Evolutionary conservation across 2,888 invertebrate species (phyloP), one percentile per base, ranked within the genome.

Genomic region (Agrotis clavis): DNA sequence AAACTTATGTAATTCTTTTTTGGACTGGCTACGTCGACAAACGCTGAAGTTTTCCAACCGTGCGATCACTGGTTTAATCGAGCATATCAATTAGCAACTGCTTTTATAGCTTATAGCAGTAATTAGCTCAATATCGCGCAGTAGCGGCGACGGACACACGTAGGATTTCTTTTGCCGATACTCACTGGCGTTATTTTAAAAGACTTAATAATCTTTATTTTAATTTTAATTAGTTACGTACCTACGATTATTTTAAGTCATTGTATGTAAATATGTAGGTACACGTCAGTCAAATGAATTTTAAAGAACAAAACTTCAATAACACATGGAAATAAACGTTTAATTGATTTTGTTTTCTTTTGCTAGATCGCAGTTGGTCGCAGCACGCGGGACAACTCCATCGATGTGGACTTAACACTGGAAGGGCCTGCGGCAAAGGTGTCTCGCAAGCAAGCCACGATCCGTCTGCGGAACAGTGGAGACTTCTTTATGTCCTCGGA

Each of bases 361-460:
- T 74, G 68, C 54, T 79, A 98, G 98, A 99, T 99, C 64, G 99
- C 99, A 0, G 97, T 99, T 56, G 99, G 99, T 0, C 97, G 99
- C 74, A 98, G 98, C 79, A 98, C 99, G 0, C 98, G 98, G 87
- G 99, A 99, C 89, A 98, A 98, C 88, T 97, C 97, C 63, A 99
- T 99, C 51, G 99, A 99, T 94, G 99, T 99, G 41, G 99, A 99
- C 94, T 95, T 99, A 62, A 97, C 98, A 0, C 95, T 99, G 57
- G 99, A 99, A 94, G 99, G 99, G 0, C 99, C 99, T 0, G 98
- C 99, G 0, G 98, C 98, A 92, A 99, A 99, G 95, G 98, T 99
- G 54, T 99, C 99, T 0, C 97, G 99, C 57, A 97, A 98, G 81
- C 99, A 99, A 93, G 99, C 99, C 11, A 98, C 99, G 2, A 98